phyloP scores from a whole-genome alignment of 2,113 vertebrate genomes.

The Gobiocypris rarus region DNA sequence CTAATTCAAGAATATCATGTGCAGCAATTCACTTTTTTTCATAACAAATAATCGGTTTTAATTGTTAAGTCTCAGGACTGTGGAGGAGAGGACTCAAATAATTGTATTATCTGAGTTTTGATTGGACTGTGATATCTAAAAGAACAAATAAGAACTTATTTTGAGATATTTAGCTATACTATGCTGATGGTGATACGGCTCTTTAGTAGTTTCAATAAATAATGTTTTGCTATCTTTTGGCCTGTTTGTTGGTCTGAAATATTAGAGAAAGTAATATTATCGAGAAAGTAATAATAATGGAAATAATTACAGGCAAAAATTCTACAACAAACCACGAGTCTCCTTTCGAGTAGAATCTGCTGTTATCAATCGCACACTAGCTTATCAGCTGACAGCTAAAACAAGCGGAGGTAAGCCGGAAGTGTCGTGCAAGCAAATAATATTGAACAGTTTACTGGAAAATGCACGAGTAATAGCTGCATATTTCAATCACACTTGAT shows the following conservation, averaged over 20 bases:
- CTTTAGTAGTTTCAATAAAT: background rate
- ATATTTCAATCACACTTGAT: background rate
- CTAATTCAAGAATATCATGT: background rate
- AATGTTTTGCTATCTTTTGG: background rate
- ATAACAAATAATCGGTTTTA: background rate
- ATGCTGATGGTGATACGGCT: too few species aligned
- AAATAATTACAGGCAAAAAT: too few species aligned
- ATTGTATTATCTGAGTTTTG: background rate
- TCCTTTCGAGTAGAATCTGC: constrained; percentile 24
- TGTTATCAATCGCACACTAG: background rate
- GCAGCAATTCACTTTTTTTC: background rate
- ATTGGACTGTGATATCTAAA: background rate
- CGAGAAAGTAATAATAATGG: background rate
- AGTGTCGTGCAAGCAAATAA: background rate
- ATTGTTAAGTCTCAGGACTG: background rate
- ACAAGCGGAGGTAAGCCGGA: constrained; percentile 16
- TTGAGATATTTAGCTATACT: too few species aligned
- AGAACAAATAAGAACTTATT: background rate
- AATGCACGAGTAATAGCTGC: background rate
- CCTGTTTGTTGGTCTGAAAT: background rate
- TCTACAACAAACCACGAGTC: background rate
- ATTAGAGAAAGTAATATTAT: background rate
- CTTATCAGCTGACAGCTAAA: constrained; percentile 14
- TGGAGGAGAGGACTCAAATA: background rate
- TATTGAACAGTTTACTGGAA: background rate